Evolutionary conservation across 2,113 vertebrate genomes (phyloP), one percentile per base, ranked within the genome.

Genomic region (Syngnathus scovelli): DNA sequence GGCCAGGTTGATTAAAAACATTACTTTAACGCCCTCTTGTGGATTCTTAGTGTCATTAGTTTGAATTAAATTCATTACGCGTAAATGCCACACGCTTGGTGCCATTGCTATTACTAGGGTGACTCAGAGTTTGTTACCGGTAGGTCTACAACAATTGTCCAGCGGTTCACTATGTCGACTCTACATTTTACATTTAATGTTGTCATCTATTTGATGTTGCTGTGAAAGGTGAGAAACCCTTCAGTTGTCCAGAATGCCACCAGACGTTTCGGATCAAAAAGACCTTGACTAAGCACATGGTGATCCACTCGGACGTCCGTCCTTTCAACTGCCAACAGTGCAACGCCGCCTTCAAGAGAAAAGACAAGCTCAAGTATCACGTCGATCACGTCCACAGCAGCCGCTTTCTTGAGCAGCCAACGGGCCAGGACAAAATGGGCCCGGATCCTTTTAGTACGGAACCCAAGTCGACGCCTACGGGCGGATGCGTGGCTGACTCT

Each of bases 211-310:
- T 51, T 70, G 11, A 44, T 67, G 21, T 54, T 76, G 49, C 44
- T 58, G 69, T 77, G n/a, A 58, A 82, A 98, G 97, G 96, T 33
- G 97, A 98, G 87, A 99, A 99, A 76, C 96, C 96, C 8, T 95
- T 98, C 88, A 93, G 92, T 75, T 99, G 97, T 86, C 93, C 94
- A 7, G 94, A 96, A 80, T 99, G 97, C 83, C 94, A 93, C 73
- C 97, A 98, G 75, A 93, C 93, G 11, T 99, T 99, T 73, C 92
- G 97, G 74, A 99, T 99, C 85, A 98, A 99, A 92, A 99, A 99
- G 89, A 99, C 97, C 0, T 78, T 99, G 88, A 98, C 94, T 0
- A 98, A 99, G 83, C 97, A 99, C 90, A 93, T 99, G 92, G 97
- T 99, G 78, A 99, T 95, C 80, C 97, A 99, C 85, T 99, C 96